Conservation (phyloP, 2,888 invertebrate genomes). For the Spatulosminthurus flaviceps region DNA sequence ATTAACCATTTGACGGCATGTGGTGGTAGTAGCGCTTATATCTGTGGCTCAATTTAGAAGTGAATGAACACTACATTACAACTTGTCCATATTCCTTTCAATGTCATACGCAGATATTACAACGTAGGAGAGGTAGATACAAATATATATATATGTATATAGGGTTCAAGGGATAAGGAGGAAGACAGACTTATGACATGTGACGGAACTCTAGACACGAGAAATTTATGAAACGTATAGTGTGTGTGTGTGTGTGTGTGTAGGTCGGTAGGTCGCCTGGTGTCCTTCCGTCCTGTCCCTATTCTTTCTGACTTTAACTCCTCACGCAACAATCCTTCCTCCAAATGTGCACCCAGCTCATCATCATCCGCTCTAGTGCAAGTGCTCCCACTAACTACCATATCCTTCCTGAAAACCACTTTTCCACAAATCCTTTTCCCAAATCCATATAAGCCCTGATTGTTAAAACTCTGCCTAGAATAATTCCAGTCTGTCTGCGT, state of each 20-base stretch:
- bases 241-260: neutral
- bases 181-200: conserved; percentile 28
- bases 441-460: neutral
- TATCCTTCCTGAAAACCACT: conserved; percentile 18
- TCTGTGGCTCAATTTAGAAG: no score
- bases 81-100: no score
- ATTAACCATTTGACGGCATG: no score
- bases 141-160: neutral
- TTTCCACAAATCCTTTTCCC: neutral
- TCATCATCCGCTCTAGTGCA: neutral
- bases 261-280: conserved; percentile 37
- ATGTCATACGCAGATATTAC: no score
- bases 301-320: neutral
- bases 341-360: conserved; percentile 39
- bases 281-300: conserved; percentile 33
- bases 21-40: no score
- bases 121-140: neutral
- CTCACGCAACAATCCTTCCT: neutral
- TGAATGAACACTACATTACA: no score
- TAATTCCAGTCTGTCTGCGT: no score
- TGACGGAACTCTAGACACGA: conserved; percentile 45
- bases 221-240: conserved; percentile 28
- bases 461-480: neutral
- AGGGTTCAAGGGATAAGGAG: neutral
- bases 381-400: neutral